Evolutionary conservation across 2,113 vertebrate species (phyloP).

Genomic region (Brienomyrus longianalis): DNA sequence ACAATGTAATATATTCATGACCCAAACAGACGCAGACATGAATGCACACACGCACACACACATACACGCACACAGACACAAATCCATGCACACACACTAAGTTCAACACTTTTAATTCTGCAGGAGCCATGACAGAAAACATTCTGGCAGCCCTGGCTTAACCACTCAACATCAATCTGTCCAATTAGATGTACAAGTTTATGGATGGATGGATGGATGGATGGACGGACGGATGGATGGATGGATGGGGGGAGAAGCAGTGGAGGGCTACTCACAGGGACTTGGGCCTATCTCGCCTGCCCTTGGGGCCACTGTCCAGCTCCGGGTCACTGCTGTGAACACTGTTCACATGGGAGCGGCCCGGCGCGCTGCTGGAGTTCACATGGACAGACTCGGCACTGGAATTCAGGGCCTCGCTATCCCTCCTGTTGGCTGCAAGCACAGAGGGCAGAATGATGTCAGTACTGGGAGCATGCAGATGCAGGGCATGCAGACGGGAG

Average conservation of each 20-base stretch:
- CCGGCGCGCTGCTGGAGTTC: slow-evolving; percentile 71
- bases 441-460: neutral
- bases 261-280: slow-evolving; percentile 74
- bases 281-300: slow-evolving; percentile 74
- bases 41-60: neutral
- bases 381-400: slow-evolving; percentile 67
- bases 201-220: neutral
- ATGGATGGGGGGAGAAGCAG: neutral
- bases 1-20: too few relatives aligned
- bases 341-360: slow-evolving; percentile 65
- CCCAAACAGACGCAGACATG: neutral
- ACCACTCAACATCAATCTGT: neutral
- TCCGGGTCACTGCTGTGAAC: slow-evolving; percentile 76
- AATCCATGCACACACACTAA: neutral
- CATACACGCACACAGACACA: neutral
- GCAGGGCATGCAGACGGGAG: neutral
- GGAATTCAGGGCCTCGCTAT: slow-evolving; percentile 72
- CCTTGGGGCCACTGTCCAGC: slow-evolving; percentile 57
- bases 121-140: neutral
- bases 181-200: neutral
- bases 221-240: neutral
- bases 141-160: neutral
- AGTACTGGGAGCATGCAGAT: neutral
- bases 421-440: slow-evolving; percentile 71
- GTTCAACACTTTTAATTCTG: neutral